Percentiles rank a stretch among this genome's conserved stretches.
Conservation (phyloP, 2,113 vertebrate genomes). For the Rhinopomastus cyanomelas region DNA sequence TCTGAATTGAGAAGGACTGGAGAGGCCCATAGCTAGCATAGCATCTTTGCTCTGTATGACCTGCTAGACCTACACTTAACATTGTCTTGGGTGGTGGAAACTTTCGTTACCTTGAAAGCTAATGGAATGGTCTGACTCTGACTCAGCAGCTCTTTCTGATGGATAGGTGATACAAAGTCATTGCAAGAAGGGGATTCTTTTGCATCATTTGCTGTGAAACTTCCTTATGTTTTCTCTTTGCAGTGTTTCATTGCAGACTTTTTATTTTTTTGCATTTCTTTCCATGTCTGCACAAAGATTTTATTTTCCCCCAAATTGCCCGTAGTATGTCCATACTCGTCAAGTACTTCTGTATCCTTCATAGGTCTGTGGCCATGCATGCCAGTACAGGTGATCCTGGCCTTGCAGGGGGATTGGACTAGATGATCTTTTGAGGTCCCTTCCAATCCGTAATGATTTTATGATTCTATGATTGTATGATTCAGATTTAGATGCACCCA, state of each 20-base stretch:
- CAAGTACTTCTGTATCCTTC: not conserved
- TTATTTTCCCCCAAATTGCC: not conserved
- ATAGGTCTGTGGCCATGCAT: not conserved
- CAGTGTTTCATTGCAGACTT: constrained; percentile 9
- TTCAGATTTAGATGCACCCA: not conserved
- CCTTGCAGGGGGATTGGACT: no score
- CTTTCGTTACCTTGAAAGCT: not conserved
- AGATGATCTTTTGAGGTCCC: no score
- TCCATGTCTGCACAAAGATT: not conserved
- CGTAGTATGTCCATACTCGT: not conserved
- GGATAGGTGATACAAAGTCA: constrained; percentile 40
- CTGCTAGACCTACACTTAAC: not conserved
- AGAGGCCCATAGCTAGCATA: not conserved
- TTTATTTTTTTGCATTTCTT: constrained; percentile 10
- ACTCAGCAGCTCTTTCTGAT: constrained; percentile 47
- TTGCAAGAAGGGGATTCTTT: constrained; percentile 14
- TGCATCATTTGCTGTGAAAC: constrained; percentile 33
- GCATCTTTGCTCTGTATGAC: not conserved
- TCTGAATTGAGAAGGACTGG: not conserved
- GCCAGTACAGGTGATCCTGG: not conserved
- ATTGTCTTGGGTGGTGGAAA: not conserved
- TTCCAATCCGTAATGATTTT: no score
- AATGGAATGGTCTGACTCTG: not conserved
- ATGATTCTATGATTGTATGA: no score
- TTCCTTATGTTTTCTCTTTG: constrained; percentile 3